These are phyloP conservation scores for Hemiscyllium ocellatum DNA, from an alignment of 2,113 vertebrate genomes.

Conservation along the genomic window DNA sequence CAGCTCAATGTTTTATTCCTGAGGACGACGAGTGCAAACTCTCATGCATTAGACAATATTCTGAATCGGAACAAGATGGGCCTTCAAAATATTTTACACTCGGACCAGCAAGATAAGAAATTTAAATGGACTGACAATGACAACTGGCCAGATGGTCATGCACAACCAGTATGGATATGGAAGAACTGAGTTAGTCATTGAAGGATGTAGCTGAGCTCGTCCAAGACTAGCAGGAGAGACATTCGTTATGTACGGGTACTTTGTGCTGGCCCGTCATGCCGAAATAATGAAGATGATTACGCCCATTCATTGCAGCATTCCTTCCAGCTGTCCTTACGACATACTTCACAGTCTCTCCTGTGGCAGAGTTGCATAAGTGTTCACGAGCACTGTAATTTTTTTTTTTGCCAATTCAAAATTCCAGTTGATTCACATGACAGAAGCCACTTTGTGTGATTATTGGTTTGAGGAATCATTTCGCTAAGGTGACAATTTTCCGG, in stretches of 20 bases:
- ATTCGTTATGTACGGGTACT: neutral
- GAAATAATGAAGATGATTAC: neutral
- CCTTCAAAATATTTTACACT: neutral
- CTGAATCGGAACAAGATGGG: neutral
- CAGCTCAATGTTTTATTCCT: neutral
- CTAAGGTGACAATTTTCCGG: neutral
- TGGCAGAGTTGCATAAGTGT: neutral
- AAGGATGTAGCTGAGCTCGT: neutral
- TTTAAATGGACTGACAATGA: neutral
- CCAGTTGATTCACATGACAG: neutral
- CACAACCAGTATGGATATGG: neutral
- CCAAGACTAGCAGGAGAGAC: neutral
- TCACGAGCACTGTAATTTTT: neutral
- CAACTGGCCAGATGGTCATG: neutral
- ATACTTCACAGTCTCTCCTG: neutral
- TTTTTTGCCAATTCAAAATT: neutral
- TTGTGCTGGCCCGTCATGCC: neutral
- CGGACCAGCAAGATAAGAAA: neutral
- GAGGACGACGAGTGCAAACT: neutral
- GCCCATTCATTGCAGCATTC: constrained; percentile 1
- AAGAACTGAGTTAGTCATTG: neutral
- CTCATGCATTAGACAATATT: neutral
- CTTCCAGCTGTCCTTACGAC: neutral
- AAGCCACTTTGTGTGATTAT: neutral
- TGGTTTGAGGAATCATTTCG: neutral